Conservation (phyloP, 2,113 vertebrate species). For the Megaleporinus macrocephalus region DNA sequence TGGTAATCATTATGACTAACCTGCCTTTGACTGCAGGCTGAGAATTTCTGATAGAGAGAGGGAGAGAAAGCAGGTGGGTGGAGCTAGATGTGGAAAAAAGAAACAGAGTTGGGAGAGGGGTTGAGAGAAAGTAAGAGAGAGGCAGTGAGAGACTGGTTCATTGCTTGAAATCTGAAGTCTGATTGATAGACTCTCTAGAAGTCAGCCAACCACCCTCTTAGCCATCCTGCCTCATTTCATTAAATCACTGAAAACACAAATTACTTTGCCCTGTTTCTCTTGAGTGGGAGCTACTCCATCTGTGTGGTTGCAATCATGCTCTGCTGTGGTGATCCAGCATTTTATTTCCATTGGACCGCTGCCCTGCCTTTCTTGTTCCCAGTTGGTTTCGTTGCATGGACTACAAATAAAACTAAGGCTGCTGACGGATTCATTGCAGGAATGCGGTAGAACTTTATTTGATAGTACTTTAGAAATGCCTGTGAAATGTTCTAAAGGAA, state of each 20-base stretch:
- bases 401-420: no score
- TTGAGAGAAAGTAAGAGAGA: neutral
- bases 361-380: no score
- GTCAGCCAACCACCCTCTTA: neutral
- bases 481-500: no score
- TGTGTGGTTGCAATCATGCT: conserved; percentile 13
- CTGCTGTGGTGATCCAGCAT: neutral
- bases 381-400: no score
- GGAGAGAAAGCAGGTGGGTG: neutral
- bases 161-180: neutral
- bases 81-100: neutral
- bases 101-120: neutral
- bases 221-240: conserved; percentile 46
- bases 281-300: neutral
- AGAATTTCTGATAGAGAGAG: neutral
- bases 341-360: no score
- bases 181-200: conserved; percentile 16
- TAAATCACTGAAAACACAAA: conserved; percentile 34
- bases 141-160: neutral
- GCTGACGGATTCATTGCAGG: no score
- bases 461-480: no score
- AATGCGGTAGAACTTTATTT: no score
- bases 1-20: neutral
- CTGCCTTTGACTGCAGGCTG: neutral
- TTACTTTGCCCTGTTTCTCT: conserved; percentile 9